A percentile compares a stretch with the other conserved stretches of the same genome.
Conservation (phyloP, 2,888 invertebrate species). For the Tupiocoris notatus region DNA sequence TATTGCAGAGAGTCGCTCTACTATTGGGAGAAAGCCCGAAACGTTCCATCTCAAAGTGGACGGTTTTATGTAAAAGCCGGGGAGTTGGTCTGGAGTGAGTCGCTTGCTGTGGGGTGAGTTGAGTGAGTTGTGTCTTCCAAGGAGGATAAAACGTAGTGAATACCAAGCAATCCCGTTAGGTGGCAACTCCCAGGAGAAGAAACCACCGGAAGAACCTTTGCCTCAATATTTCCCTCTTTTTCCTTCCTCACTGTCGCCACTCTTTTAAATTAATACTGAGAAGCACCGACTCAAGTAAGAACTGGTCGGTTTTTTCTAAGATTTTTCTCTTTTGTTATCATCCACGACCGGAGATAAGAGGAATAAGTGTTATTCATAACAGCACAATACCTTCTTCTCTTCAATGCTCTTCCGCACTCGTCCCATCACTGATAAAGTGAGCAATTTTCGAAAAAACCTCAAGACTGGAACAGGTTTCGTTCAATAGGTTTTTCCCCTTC, state of each 20-base stretch:
- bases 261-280: constrained; percentile 42
- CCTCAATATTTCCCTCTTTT: constrained; percentile 28
- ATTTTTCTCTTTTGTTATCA: constrained; percentile 38
- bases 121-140: not conserved
- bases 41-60: constrained; percentile 43
- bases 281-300: not conserved
- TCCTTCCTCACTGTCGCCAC: constrained; percentile 20
- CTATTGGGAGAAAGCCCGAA: constrained; percentile 39
- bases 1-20: not conserved
- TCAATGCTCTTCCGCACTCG: not conserved
- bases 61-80: constrained; percentile 43
- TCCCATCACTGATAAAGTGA: constrained; percentile 29
- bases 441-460: constrained; percentile 36
- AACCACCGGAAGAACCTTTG: not conserved
- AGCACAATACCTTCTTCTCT: constrained; percentile 33
- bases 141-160: constrained; percentile 9
- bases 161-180: constrained; percentile 38
- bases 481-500: constrained; percentile 22
- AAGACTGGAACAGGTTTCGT: not conserved
- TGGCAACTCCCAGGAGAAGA: constrained; percentile 22
- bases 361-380: constrained; percentile 42
- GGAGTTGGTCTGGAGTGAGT: constrained; percentile 8
- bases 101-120: not conserved
- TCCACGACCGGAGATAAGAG: constrained; percentile 32
- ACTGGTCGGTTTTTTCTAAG: constrained; percentile 2